Evolutionary conservation across 2,797 vertebrate species (phyloP).

Genomic region (Gambelia wislizenii): DNA sequence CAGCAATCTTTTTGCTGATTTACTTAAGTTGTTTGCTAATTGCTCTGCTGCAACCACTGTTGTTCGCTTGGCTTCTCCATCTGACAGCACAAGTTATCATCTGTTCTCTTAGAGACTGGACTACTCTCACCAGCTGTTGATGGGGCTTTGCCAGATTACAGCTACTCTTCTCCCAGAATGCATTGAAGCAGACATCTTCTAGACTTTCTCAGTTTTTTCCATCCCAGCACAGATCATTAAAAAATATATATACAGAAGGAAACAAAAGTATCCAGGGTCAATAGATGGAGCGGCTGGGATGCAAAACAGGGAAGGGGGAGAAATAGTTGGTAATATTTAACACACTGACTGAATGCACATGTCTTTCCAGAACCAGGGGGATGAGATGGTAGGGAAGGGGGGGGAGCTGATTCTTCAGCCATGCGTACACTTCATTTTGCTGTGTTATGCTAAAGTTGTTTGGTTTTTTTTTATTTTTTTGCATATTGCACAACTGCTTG

Average conservation of each 20-base stretch:
- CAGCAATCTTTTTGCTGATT: constrained; percentile 21
- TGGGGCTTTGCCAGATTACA: not conserved
- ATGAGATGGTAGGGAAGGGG: too few relatives aligned
- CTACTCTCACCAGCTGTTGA: constrained; percentile 1
- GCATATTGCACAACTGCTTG: not conserved
- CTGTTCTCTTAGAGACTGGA: constrained; percentile 5
- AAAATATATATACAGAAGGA: not conserved
- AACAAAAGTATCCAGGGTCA: not conserved
- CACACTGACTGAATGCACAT: not conserved
- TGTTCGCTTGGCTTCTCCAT: constrained; percentile 26
- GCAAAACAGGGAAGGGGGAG: not conserved
- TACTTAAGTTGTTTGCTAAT: not conserved
- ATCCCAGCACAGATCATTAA: not conserved
- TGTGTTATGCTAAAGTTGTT: not conserved
- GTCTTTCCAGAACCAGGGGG: rapidly evolving
- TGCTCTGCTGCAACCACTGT: constrained; percentile 6
- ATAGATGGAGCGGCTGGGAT: not conserved
- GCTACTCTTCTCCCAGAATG: not conserved
- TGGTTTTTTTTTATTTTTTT: too few relatives aligned
- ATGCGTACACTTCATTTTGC: too few relatives aligned
- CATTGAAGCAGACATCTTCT: not conserved
- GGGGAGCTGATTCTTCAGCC: not conserved
- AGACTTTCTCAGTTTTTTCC: not conserved
- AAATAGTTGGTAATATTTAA: not conserved
- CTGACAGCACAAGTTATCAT: constrained; percentile 42